phyloP scores from a whole-genome alignment of 2,888 invertebrate species.

The Coleophora flavipennella region DNA sequence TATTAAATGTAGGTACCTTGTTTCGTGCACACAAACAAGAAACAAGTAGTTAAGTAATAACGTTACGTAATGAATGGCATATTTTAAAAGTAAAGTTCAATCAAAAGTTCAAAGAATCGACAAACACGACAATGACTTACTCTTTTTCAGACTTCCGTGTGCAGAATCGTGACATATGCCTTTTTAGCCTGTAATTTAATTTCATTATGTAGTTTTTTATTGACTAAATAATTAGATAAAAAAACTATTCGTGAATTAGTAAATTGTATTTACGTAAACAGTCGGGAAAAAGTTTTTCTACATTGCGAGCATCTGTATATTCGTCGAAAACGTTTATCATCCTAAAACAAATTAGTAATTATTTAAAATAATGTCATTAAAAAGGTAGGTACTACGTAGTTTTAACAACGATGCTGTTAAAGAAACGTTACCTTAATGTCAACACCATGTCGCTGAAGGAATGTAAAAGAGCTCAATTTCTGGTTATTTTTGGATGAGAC shows the following conservation, averaged over 20 bases:
- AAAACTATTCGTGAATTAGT: no score
- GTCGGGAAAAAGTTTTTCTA: constrained; percentile 28
- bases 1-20: no score
- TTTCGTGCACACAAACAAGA: no score
- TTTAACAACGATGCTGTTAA: no score
- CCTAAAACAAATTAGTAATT: constrained; percentile 7
- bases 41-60: no score
- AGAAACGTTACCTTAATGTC: constrained; percentile 27
- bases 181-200: constrained; percentile 28
- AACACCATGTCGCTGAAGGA: constrained; percentile 28
- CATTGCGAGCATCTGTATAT: constrained; percentile 37
- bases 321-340: constrained; percentile 5
- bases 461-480: constrained; percentile 22
- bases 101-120: no score
- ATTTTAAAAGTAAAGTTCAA: no score
- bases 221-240: no score
- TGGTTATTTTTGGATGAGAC: constrained; percentile 28
- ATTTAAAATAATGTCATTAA: no score
- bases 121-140: constrained; percentile 15
- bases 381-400: constrained; percentile 1
- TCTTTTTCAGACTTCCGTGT: constrained; percentile 22
- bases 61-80: no score
- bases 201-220: no score
- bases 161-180: constrained; percentile 32
- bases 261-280: constrained; percentile 35